phyloP scores from a whole-genome alignment of 1,140 invertebrate genomes.

The Tribolium madens region DNA sequence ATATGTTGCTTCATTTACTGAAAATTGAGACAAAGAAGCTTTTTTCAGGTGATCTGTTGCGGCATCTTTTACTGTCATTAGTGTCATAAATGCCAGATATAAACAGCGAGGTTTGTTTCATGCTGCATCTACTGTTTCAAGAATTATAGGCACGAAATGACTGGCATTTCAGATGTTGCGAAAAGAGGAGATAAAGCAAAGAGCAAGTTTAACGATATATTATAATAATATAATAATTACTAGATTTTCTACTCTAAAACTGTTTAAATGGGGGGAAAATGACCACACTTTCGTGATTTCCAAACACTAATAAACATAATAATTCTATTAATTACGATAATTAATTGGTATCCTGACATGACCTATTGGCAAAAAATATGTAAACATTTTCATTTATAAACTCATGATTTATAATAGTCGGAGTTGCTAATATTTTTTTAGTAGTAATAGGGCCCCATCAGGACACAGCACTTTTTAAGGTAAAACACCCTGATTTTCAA shows the following conservation, averaged over 20 bases:
- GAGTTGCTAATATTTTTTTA: neutral
- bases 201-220: neutral
- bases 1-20: neutral
- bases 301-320: slow-evolving; percentile 26
- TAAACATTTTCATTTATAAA: slow-evolving; percentile 8
- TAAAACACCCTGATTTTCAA: too few relatives aligned
- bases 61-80: neutral
- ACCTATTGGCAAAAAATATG: slow-evolving; percentile 16
- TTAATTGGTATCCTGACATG: slow-evolving; percentile 7
- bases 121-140: neutral
- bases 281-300: neutral
- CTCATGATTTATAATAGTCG: neutral
- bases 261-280: neutral
- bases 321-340: slow-evolving; percentile 7
- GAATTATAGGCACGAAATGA: neutral
- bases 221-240: neutral
- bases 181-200: neutral
- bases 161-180: neutral
- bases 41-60: neutral
- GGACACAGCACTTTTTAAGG: too few relatives aligned
- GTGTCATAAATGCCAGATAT: neutral
- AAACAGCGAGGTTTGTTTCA: neutral
- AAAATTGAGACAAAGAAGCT: neutral
- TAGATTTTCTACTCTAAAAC: neutral
- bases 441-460: too few relatives aligned